phyloP scores from a whole-genome alignment of 2,888 invertebrate species.

The Latrodectus elegans region DNA sequence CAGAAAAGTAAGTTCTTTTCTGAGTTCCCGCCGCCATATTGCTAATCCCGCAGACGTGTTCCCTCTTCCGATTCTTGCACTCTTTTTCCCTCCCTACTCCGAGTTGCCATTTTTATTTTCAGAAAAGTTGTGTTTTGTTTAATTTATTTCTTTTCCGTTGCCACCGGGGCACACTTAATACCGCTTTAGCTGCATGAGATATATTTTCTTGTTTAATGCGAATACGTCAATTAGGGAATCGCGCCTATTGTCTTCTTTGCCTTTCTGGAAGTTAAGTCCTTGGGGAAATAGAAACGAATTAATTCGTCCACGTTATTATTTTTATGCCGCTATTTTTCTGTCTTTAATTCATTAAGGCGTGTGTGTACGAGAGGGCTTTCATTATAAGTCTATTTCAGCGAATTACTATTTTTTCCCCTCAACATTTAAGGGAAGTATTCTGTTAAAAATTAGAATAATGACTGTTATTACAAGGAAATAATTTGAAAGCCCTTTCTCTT shows the following conservation, averaged over 20 bases:
- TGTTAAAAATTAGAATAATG: no score
- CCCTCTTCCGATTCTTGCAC: not conserved
- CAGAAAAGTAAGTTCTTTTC: constrained; percentile 1
- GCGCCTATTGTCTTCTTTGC: not conserved
- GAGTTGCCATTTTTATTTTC: not conserved
- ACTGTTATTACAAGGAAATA: no score
- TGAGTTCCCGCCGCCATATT: not conserved
- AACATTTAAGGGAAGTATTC: no score
- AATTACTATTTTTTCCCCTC: no score
- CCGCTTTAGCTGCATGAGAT: constrained; percentile 1
- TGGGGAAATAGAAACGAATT: not conserved
- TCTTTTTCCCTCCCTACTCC: not conserved
- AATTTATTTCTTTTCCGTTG: not conserved
- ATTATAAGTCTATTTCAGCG: not conserved
- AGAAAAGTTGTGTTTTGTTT: not conserved
- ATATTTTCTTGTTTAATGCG: constrained; percentile 2
- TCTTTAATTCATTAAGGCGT: not conserved
- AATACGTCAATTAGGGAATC: not conserved
- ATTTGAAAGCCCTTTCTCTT: no score
- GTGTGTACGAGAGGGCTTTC: not conserved
- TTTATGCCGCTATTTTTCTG: not conserved
- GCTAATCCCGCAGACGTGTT: constrained; percentile 5
- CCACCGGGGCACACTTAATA: constrained; percentile 2
- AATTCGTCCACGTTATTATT: not conserved
- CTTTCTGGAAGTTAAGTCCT: not conserved